Conservation (phyloP, 2,113 vertebrate species). For the Macaca mulatta region DNA sequence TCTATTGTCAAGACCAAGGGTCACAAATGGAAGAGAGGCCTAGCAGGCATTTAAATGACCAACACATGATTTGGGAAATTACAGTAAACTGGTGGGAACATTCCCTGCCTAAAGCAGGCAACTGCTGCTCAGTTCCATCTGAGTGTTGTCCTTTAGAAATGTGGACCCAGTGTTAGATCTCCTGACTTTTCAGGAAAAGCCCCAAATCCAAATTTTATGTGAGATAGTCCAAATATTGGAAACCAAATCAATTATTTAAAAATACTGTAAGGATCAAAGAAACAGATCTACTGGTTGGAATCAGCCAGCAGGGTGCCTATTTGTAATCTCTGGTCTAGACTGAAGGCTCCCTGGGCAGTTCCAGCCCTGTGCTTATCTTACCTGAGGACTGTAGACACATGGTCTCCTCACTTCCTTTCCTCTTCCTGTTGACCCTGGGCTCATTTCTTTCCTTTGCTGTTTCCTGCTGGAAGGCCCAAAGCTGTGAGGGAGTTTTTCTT, state of each 20-base stretch:
- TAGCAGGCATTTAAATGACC: background rate
- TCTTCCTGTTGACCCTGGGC: background rate
- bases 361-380: background rate
- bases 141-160: background rate
- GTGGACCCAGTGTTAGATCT: background rate
- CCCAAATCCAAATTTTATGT: background rate
- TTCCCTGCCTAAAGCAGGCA: background rate
- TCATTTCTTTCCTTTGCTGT: slow-evolving; percentile 2
- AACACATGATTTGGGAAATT: background rate
- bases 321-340: background rate
- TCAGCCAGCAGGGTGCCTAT: background rate
- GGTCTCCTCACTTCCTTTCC: background rate
- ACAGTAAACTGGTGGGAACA: background rate
- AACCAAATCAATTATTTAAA: background rate
- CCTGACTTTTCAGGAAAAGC: background rate
- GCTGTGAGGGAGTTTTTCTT: background rate
- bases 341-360: background rate
- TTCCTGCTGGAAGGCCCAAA: background rate
- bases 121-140: background rate
- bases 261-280: background rate
- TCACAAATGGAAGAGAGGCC: background rate
- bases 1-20: background rate
- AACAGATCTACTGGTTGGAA: background rate
- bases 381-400: background rate
- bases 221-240: background rate